Evolutionary conservation across 2,888 invertebrate genomes (phyloP).

Genomic region (Synanthedon andrenaeformis): DNA sequence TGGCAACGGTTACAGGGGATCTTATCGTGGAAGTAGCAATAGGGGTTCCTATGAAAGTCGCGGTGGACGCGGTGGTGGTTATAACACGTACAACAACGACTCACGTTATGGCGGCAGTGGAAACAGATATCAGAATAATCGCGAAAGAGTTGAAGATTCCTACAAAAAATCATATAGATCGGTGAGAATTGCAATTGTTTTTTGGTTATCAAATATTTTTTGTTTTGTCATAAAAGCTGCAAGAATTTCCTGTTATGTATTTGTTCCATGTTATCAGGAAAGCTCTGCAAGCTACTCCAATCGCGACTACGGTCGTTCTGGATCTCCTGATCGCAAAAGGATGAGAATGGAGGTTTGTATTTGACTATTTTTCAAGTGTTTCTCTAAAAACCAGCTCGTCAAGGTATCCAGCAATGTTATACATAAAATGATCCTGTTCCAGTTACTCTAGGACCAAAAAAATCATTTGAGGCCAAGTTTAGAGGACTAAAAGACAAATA

Average conservation of each 20-base stretch:
- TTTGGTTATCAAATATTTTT: not conserved
- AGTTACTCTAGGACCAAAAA: too few relatives aligned
- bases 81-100: slow-evolving; percentile 51
- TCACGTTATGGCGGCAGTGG: slow-evolving; percentile 47
- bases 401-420: too few relatives aligned
- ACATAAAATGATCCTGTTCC: too few relatives aligned
- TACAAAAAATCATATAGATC: slow-evolving; percentile 63
- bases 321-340: slow-evolving; percentile 75
- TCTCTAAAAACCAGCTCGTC: too few relatives aligned
- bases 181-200: slow-evolving; percentile 23
- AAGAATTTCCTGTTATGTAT: not conserved
- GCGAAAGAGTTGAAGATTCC: slow-evolving; percentile 57
- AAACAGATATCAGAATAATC: slow-evolving; percentile 43
- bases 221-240: too few relatives aligned
- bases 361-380: not conserved
- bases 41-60: slow-evolving; percentile 52
- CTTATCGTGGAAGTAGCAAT: slow-evolving; percentile 45
- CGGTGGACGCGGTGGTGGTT: slow-evolving; percentile 54
- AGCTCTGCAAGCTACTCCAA: slow-evolving; percentile 58
- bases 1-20: slow-evolving; percentile 46
- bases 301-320: slow-evolving; percentile 68
- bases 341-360: slow-evolving; percentile 72
- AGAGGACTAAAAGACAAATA: too few relatives aligned
- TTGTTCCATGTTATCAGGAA: slow-evolving; percentile 28
- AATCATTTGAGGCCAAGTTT: too few relatives aligned